A percentile compares a stretch with the other conserved stretches of the same genome.
phyloP scores from a whole-genome alignment of 2,888 invertebrate species.

The Amphipyra tragopoginis region DNA sequence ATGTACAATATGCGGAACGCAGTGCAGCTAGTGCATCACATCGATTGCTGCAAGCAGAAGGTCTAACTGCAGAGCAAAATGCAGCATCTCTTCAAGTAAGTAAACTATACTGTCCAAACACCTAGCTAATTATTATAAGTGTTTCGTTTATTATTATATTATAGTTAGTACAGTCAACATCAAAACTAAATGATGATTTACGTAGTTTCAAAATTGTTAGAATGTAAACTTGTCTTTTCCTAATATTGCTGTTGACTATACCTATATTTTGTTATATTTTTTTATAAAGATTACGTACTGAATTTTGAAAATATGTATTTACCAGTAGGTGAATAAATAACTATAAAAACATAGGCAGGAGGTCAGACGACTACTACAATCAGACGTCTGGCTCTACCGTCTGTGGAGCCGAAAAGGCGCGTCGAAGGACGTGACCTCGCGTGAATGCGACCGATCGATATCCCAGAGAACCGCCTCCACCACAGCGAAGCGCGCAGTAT shows the following conservation, averaged over 20 bases:
- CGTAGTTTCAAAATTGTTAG: no score
- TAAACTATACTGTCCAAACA: conserved; percentile 13
- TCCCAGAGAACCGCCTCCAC: conserved; percentile 75
- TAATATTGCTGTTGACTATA: no score
- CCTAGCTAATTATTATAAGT: no score
- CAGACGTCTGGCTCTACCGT: conserved; percentile 50
- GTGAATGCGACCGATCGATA: conserved; percentile 85
- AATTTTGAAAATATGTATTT: no score
- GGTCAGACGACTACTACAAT: conserved; percentile 32
- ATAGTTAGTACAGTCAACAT: no score
- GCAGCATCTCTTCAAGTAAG: conserved; percentile 94
- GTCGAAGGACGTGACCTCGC: conserved; percentile 89
- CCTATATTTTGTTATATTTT: no score
- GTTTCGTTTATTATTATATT: no score
- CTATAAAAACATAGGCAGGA: conserved; percentile 15
- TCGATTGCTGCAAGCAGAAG: conserved; percentile 95
- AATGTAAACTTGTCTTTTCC: no score
- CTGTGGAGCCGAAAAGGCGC: conserved; percentile 82
- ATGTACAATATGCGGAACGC: conserved; percentile 95
- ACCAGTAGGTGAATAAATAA: background rate
- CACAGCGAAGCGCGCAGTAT: conserved; percentile 80
- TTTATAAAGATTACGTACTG: background rate
- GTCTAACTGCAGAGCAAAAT: conserved; percentile 96
- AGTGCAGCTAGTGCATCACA: conserved; percentile 94
- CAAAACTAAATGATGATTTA: no score